phyloP scores from a whole-genome alignment of 2,113 vertebrate species.

The Leucosticte australis region DNA sequence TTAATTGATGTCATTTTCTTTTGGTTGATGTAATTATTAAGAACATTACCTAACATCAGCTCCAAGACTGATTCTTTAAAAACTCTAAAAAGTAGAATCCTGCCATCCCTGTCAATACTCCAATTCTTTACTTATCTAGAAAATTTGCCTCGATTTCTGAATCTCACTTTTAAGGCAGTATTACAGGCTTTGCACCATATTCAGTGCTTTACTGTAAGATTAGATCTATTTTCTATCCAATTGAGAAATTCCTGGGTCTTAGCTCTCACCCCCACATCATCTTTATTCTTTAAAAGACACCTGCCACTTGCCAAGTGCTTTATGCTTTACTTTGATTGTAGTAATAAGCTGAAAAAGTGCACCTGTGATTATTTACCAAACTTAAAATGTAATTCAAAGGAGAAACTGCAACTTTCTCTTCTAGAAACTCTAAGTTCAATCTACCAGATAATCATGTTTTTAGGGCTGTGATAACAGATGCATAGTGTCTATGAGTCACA shows the following conservation, averaged over 20 bases:
- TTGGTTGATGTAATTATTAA: not conserved
- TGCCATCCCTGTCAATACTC: not conserved
- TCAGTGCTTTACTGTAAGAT: not conserved
- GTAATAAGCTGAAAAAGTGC: not conserved
- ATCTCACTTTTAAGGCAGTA: not conserved
- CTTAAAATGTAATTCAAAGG: not conserved
- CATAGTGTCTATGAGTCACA: not conserved
- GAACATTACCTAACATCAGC: not conserved
- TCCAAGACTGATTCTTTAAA: not conserved
- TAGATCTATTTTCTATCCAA: not conserved
- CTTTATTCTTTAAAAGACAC: not conserved
- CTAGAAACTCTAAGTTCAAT: not conserved
- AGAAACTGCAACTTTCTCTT: not conserved
- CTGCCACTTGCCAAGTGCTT: not conserved
- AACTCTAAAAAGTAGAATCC: not conserved
- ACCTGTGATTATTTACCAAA: not conserved
- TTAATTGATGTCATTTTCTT: not conserved
- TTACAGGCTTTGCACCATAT: not conserved
- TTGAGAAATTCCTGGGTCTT: not conserved
- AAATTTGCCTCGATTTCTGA: not conserved
- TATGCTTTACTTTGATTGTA: not conserved
- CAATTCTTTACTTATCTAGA: not conserved
- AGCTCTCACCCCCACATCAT: not conserved
- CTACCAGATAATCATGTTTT: not conserved
- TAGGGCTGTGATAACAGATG: constrained; percentile 22